phyloP scores from a whole-genome alignment of 2,888 invertebrate species.

The Nasonovia ribisnigri region DNA sequence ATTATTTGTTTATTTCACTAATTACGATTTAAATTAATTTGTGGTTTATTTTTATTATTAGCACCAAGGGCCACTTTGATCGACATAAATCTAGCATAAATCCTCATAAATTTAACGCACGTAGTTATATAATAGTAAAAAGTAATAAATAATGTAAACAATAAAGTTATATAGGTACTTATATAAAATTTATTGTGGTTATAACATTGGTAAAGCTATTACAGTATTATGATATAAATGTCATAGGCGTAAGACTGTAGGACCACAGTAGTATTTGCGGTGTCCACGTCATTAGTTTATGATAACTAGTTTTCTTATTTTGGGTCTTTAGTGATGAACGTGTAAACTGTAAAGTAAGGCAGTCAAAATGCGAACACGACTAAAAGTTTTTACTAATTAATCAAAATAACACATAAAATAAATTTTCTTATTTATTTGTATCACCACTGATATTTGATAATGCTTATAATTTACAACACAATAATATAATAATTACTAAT shows the following conservation, averaged over 20 bases:
- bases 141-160: not conserved
- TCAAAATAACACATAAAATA: not conserved
- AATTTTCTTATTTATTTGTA: constrained; percentile 22
- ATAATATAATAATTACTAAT: not conserved
- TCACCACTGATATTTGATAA: constrained; percentile 19
- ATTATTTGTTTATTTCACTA: no score
- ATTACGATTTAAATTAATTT: no score
- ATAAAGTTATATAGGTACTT: not conserved
- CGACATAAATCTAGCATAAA: no score
- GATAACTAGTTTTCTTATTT: not conserved
- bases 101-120: no score
- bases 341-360: not conserved
- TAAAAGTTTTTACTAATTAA: not conserved
- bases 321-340: not conserved
- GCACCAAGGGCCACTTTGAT: no score
- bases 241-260: fast-evolving
- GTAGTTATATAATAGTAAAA: not conserved
- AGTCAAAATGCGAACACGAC: not conserved
- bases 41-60: no score
- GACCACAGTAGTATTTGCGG: not conserved
- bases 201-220: not conserved
- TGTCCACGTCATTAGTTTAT: not conserved
- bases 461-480: constrained; percentile 14
- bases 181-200: not conserved
- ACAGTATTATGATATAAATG: not conserved